Conservation (phyloP, 2,797 vertebrate species). For the Jordanella pulchra region DNA sequence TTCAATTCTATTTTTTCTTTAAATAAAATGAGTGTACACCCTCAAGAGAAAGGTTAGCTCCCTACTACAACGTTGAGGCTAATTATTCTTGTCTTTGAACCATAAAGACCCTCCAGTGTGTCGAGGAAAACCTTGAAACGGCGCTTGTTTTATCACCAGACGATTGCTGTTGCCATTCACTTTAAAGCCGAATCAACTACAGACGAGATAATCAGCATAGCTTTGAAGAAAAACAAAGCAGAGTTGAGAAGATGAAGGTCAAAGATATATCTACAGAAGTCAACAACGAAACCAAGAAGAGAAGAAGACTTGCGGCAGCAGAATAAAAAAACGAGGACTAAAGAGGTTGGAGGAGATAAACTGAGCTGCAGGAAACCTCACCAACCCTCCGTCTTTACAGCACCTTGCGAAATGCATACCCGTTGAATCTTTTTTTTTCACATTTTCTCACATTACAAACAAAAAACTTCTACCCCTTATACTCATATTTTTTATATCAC, state of each 20-base stretch:
- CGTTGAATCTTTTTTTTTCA: background rate
- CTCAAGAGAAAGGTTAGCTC: constrained; percentile 11
- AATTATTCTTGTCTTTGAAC: constrained; percentile 3
- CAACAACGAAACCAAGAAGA: constrained; percentile 1
- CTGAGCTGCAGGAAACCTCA: constrained; percentile 6
- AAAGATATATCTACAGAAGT: background rate
- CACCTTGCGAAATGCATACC: background rate
- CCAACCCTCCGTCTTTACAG: constrained; percentile 1
- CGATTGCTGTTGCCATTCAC: constrained; percentile 9
- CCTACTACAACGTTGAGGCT: constrained; percentile 4
- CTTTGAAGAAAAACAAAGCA: background rate
- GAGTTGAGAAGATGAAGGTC: background rate
- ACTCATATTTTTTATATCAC: background rate
- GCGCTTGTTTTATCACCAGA: constrained; percentile 2
- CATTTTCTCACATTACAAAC: background rate
- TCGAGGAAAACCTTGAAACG: constrained; percentile 24
- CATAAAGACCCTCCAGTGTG: constrained; percentile 1
- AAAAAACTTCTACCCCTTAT: background rate
- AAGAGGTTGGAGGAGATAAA: constrained; percentile 6
- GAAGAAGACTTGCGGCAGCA: constrained; percentile 1
- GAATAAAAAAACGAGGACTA: background rate
- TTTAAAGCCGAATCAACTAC: constrained; percentile 25
- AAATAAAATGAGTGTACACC: background rate
- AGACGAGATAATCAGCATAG: constrained; percentile 23
- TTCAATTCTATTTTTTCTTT: constrained; percentile 5